Base-by-base conservation (phyloP, 2,113 vertebrate genomes). In the Clarias batrachus region DNA sequence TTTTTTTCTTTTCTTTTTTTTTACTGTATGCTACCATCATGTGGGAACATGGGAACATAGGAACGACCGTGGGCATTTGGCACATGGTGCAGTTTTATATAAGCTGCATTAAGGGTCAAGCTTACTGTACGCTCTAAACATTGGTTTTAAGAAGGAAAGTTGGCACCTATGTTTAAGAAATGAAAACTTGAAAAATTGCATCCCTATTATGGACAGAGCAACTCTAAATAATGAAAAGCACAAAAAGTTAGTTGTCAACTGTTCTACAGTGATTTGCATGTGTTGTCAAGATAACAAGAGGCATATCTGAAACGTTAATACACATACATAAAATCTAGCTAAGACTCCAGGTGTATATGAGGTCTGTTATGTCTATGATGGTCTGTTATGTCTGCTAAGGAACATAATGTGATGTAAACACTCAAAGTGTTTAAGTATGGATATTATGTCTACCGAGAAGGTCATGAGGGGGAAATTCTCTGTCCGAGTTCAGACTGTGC, bases 331-430 rank as follows among this genome's bases (percentile, higher is more conserved):
- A 12, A 81, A 80, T 80, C 19, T 19, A 13, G 10, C 30, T 60
- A 27, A 78, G 73, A n/a, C 77, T 79, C 54, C 27, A 10, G 21
- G 27, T 57, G 27, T 37, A 17, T 59, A 59, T 71, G 21, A 81
- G 30, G 57, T 62, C 10, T 62, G 78, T 62, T 62, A 81, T 62
- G 78, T 81, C 78, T 25, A 7, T 25, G 78, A 80, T 37, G 57
- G 19, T 23, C 27, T 59, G 25, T 37, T 71, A 59, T 71, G n/a
- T 83, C 82, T 71, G 54, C 52, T 37, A 10, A 73, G 27, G 54
- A 71, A 59, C 82, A 83, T 33, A 71, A 41, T 62, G 30, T 2
- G 0, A 81, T 81, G 78, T 81, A 81, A 81, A 81, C 59, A 81
- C 23, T 14, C 7, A 12, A 21, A 0, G 19, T 60, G 54, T 79